A percentile compares a stretch with the other conserved stretches of the same genome.
Conservation (phyloP, 2,113 vertebrate species). For the Acanthochromis polyacanthus region DNA sequence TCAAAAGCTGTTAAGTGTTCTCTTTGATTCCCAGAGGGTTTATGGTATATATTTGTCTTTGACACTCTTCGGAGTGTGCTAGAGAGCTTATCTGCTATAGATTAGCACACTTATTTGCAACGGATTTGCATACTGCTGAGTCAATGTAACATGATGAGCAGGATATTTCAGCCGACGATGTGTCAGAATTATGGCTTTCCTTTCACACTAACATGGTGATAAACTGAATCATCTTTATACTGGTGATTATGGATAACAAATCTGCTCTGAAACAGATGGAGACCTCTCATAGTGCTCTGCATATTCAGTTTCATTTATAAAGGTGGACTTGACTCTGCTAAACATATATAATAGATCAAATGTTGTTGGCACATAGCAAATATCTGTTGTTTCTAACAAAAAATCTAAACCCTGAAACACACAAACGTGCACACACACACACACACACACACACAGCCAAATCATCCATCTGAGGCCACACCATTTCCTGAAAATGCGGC, state of each 20-base stretch:
- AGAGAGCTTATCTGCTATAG: slow-evolving; percentile 48
- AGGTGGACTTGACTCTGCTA: too few relatives aligned
- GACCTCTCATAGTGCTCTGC: neutral
- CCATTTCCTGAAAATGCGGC: slow-evolving; percentile 4
- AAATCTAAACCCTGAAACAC: neutral
- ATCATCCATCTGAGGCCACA: slow-evolving; percentile 18
- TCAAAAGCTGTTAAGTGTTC: neutral
- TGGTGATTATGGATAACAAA: neutral
- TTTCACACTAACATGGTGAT: slow-evolving; percentile 18
- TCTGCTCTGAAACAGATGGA: neutral
- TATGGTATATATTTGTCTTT: slow-evolving; percentile 20
- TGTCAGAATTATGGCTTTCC: slow-evolving; percentile 30
- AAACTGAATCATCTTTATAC: slow-evolving; percentile 1
- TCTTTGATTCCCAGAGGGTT: slow-evolving; percentile 31
- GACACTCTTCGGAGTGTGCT: slow-evolving; percentile 16
- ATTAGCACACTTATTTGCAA: slow-evolving; percentile 47
- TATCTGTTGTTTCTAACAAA: neutral
- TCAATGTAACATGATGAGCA: slow-evolving; percentile 42
- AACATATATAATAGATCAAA: neutral
- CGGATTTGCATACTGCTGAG: slow-evolving; percentile 50
- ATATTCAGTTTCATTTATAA: neutral
- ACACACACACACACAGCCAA: neutral
- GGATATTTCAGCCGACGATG: slow-evolving; percentile 26
- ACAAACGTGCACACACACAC: too few relatives aligned
- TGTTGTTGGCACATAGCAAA: too few relatives aligned